Conservation (phyloP, 1,140 invertebrate genomes). For the Neomicropteryx cornuta region DNA sequence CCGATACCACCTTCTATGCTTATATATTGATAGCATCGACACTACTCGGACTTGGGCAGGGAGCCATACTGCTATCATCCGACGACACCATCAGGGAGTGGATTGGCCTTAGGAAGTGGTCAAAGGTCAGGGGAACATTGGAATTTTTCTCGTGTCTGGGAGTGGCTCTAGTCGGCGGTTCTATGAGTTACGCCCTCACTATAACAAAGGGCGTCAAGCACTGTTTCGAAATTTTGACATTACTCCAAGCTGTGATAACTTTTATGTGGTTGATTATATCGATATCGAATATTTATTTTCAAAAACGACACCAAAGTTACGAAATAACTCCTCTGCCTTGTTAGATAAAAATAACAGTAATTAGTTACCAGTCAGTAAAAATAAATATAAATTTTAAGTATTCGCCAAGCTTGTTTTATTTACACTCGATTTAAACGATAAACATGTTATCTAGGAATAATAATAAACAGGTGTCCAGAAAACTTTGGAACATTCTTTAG, state of each 20-base stretch:
- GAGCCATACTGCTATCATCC: constrained; percentile 8
- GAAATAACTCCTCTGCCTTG: too few species aligned
- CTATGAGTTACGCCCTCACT: constrained; percentile 7
- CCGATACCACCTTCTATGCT: constrained; percentile 6
- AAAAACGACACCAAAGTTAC: too few species aligned
- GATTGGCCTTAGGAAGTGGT: constrained; percentile 13
- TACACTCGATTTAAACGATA: too few species aligned
- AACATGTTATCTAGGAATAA: too few species aligned
- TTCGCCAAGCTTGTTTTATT: too few species aligned
- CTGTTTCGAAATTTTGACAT: constrained; percentile 10
- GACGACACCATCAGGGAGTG: constrained; percentile 11
- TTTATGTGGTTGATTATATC: constrained; percentile 3
- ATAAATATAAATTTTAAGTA: too few species aligned
- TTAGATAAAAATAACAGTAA: too few species aligned
- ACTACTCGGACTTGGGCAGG: constrained; percentile 12
- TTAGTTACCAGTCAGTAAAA: too few species aligned
- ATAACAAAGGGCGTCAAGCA: constrained; percentile 3
- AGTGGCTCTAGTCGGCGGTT: constrained; percentile 6
- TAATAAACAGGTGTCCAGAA: too few species aligned
- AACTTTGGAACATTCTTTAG: too few species aligned
- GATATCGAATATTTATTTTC: too few species aligned
- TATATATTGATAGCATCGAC: constrained; percentile 5
- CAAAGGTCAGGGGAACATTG: constrained; percentile 9
- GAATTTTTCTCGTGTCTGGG: constrained; percentile 10
- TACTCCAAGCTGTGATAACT: constrained; percentile 6